These are phyloP conservation scores for Thecophora atra DNA, from an alignment of 2,888 invertebrate genomes.

Conservation along the genomic window DNA sequence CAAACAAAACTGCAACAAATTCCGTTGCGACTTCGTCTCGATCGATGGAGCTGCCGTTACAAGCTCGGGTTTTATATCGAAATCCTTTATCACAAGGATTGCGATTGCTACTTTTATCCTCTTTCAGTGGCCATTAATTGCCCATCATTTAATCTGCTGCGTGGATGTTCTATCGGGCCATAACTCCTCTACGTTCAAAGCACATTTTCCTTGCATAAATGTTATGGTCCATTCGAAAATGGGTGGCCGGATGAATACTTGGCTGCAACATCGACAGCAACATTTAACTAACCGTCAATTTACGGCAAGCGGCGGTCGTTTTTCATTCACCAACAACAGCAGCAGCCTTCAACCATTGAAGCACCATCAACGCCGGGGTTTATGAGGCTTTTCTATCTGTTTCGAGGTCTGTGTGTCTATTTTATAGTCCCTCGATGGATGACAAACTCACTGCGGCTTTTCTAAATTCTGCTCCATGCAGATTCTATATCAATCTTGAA, in stretches of 20 bases:
- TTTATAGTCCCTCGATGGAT: slow-evolving; percentile 12
- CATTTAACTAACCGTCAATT: slow-evolving; percentile 30
- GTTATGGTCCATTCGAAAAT: not conserved
- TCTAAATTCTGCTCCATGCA: slow-evolving; percentile 14
- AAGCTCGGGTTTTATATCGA: not conserved
- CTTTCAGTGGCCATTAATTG: slow-evolving; percentile 1
- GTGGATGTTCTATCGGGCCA: not conserved
- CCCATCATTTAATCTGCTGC: not conserved
- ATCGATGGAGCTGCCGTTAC: not conserved
- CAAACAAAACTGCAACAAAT: too few species aligned
- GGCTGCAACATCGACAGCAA: slow-evolving; percentile 10
- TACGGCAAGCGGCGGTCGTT: slow-evolving; percentile 23
- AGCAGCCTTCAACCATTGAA: not conserved
- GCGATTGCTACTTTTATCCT: not conserved
- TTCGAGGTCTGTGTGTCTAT: not conserved
- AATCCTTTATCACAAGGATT: too few species aligned
- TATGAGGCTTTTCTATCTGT: slow-evolving; percentile 17
- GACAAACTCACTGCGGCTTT: slow-evolving; percentile 18
- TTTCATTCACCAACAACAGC: slow-evolving; percentile 4
- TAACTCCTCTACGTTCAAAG: not conserved
- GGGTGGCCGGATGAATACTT: slow-evolving; percentile 1
- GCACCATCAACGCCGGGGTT: slow-evolving; percentile 15
- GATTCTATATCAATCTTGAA: slow-evolving; percentile 20
- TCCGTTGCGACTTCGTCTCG: not conserved
- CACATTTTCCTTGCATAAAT: not conserved